Conservation (phyloP, 1,140 invertebrate genomes). For the Neuroterus valhalla region DNA sequence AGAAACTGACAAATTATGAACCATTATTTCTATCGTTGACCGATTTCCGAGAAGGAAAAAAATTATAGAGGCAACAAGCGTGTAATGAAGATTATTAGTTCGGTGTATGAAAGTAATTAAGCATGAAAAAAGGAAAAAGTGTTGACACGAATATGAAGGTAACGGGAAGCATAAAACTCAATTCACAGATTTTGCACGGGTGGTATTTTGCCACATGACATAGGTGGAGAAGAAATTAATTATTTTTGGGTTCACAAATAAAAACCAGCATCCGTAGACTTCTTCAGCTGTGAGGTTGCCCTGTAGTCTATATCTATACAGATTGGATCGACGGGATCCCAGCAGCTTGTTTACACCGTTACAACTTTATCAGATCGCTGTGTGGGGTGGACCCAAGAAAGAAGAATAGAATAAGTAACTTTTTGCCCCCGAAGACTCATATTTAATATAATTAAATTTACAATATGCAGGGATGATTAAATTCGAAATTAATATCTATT, state of each 20-base stretch:
- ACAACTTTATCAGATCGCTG: constrained; percentile 21
- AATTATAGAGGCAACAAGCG: not conserved
- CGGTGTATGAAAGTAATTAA: not conserved
- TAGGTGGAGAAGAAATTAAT: constrained; percentile 15
- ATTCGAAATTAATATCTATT: too few species aligned
- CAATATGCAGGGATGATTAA: too few species aligned
- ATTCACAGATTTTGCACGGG: constrained; percentile 17
- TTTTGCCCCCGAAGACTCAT: not conserved
- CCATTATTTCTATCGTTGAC: not conserved
- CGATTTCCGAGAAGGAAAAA: not conserved
- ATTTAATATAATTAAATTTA: not conserved
- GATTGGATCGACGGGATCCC: constrained; percentile 26
- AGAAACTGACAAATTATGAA: not conserved
- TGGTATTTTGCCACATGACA: constrained; percentile 20
- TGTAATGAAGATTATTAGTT: constrained; percentile 11
- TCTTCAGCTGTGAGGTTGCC: constrained; percentile 12
- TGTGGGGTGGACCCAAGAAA: not conserved
- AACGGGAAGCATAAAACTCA: not conserved
- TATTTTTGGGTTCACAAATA: constrained; percentile 15
- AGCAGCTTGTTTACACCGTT: constrained; percentile 24
- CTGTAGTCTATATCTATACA: too few species aligned
- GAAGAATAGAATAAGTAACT: not conserved
- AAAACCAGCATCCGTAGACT: constrained; percentile 19
- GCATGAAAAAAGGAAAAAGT: not conserved
- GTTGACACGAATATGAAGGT: not conserved